Base-by-base conservation (phyloP, 2,888 invertebrate species). In the Kuschelorhynchus macadamiae region DNA sequence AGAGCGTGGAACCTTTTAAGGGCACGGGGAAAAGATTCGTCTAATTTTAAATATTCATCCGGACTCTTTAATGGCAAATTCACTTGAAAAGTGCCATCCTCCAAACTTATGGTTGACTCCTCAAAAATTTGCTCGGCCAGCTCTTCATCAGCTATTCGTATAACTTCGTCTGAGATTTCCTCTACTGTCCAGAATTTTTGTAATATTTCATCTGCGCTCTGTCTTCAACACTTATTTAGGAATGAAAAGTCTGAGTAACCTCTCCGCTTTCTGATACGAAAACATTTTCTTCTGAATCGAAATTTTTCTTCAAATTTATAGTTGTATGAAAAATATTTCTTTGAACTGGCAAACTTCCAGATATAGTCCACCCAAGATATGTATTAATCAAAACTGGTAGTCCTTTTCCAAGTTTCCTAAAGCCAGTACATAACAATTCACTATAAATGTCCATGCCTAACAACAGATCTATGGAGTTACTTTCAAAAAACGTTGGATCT, bases 361-460 rank as follows among this genome's bases (percentile, higher is more conserved):
- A 52, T 9, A 70, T 20, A 11, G 66, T 63, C 67, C 67, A 67
- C 1, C 71, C 71, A 20, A 72, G 49, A 44, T 68, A 50, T 0
- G 61, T 68, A 20, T 71, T 66, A 25, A 66, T n/a, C n/a, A 68
- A 32, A 32, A 30, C 39, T n/a, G 70, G 72, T 5, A 62, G 20
- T 12, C 32, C 25, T 14, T 64, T 56, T 32, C 70, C 67, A 17
- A 71, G 20, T 47, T 52, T 46, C 25, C 44, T 20, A 21, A 63
- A 36, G 32, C 60, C 64, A 12, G 11, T 47, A 17, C 25, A 47
- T 20, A 70, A 30, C n/a, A 71, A 14, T 21, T 62, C 56, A 33
- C 66, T 64, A 39, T 67, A 70, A 7, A 67, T 17, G 47, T 71
- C 70, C 11, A 60, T 30, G 7, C 72, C 70, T 32, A 62, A 32